Percentiles rank a stretch among this genome's conserved stretches.
phyloP scores from a whole-genome alignment of 1,140 invertebrate genomes.

The Harpegnathos saltator region DNA sequence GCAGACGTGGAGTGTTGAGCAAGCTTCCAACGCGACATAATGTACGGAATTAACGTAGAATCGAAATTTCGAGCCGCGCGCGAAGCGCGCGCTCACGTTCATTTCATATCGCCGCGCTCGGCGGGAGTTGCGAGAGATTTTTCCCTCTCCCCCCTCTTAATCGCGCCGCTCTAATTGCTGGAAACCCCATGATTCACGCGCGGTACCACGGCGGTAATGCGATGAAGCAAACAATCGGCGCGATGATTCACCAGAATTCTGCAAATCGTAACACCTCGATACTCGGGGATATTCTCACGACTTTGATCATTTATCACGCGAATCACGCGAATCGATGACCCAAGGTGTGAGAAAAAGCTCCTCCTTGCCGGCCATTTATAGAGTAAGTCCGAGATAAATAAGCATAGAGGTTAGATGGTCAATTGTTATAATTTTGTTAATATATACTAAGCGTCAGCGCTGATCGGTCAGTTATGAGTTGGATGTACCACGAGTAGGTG shows the following conservation, averaged over 20 bases:
- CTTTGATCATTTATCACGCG: neutral
- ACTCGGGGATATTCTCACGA: neutral
- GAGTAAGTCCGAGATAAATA: no score
- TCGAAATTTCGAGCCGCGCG: no score
- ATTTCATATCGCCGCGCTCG: neutral
- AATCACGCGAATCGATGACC: neutral
- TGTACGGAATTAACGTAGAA: no score
- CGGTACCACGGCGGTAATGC: neutral
- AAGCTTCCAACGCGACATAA: no score
- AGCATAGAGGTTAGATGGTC: no score
- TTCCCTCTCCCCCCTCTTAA: neutral
- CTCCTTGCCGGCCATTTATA: neutral
- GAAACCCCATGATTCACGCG: neutral
- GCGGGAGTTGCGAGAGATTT: no score
- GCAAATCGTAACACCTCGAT: constrained; percentile 1
- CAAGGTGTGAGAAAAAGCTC: neutral
- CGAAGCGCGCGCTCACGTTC: no score
- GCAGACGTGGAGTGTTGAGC: no score
- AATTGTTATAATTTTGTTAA: no score
- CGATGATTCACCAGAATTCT: constrained; percentile 23
- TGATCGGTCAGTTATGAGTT: no score
- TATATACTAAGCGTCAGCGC: no score
- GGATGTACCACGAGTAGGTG: no score
- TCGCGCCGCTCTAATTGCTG: neutral
- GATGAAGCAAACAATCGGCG: neutral